Evolutionary conservation across 1,140 invertebrate species (phyloP), one percentile per base, ranked within the genome.

Genomic region (Hypothenemus hampei): DNA sequence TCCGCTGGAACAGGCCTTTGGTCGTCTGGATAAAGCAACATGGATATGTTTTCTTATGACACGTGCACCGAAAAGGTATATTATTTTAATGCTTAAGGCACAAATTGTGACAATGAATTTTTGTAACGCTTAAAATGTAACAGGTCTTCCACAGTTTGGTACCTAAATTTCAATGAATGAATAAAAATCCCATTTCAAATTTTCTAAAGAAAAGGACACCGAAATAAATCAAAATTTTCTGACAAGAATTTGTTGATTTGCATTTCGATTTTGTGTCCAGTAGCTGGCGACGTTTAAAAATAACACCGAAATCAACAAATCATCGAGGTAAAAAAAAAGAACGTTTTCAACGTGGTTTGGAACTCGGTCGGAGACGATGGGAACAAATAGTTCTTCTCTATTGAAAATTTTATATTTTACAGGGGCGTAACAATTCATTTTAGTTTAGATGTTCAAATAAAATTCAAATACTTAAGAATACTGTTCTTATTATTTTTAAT

Each of bases 201-300:
- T 37, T n/a, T n/a, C n/a, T 37, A 37, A 37, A n/a, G n/a, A n/a
- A n/a, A 37, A 10, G 47, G 58, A 45, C 57, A 58, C 58, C 53
- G 51, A 47, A 49, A 63, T 63, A 58, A 60, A 63, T 63, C 58
- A 63, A 46, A 46, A 49, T 50, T 51, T 51, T 53, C 46, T 62
- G 57, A 62, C 60, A 24, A 40, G 58, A 57, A 59, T 59, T 62
- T 49, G 57, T 59, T 62, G 55, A 62, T 62, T 62, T 62, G 59
- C 59, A 61, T 61, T 61, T 51, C 43, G 52, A 55, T 53, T 36
- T 26, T 47, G 56, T 58, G 46, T 52, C 56, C 51, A 37, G 57
- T 54, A 59, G 51, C 57, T 41, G 57, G 18, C 45, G 46, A 24
- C 24, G 45, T 48, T 44, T 41, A 56, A 48, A 48, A 47, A 47